Percentiles rank a stretch among this genome's conserved stretches.
Conservation (phyloP, 1,140 invertebrate species). For the Kradibia gibbosae region DNA sequence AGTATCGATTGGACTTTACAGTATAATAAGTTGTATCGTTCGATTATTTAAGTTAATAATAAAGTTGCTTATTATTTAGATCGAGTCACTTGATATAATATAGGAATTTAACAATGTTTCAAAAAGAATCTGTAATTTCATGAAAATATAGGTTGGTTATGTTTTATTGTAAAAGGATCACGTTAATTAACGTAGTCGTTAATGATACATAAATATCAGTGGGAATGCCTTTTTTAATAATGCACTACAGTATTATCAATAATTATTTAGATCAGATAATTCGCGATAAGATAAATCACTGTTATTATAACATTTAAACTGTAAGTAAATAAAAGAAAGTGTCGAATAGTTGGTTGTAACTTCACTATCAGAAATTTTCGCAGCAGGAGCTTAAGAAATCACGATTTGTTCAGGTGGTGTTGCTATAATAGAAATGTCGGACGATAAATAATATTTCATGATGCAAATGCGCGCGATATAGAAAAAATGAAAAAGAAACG, state of each 20-base stretch:
- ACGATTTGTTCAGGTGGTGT: conserved; percentile 36
- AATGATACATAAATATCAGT: not conserved
- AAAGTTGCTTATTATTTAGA: too few species aligned
- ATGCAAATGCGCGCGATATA: conserved; percentile 33
- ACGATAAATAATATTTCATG: conserved; percentile 41
- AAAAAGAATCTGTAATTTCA: too few species aligned
- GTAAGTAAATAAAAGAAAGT: not conserved
- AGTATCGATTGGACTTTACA: conserved; percentile 1
- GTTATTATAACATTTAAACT: not conserved
- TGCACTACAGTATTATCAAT: not conserved
- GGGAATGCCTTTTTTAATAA: not conserved
- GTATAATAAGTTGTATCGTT: not conserved
- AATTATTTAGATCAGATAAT: not conserved
- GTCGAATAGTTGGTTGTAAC: not conserved
- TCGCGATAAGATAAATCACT: not conserved
- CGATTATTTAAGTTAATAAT: not conserved
- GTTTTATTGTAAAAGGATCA: too few species aligned
- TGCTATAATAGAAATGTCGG: conserved; percentile 43
- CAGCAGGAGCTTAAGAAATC: conserved; percentile 23
- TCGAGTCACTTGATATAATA: too few species aligned
- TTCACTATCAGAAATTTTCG: not conserved
- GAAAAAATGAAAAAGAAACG: conserved; percentile 9
- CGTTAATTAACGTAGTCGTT: not conserved
- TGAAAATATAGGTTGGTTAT: too few species aligned
- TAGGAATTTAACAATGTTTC: too few species aligned